Conservation (phyloP, 2,888 invertebrate genomes). For the Ischnura elegans region DNA sequence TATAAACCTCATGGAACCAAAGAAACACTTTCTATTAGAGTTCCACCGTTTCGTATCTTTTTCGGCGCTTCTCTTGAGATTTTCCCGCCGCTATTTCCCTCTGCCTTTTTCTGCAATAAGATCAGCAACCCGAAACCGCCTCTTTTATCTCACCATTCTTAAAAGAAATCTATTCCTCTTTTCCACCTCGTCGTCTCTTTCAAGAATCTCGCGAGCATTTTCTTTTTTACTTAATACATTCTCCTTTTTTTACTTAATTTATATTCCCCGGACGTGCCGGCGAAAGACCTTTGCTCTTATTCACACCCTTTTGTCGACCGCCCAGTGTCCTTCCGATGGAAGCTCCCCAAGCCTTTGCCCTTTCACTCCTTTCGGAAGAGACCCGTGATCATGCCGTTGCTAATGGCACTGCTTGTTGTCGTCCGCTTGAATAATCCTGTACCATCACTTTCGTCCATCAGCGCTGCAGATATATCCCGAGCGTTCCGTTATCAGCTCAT, state of each 20-base stretch:
- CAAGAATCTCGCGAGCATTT: neutral
- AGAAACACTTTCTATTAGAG: neutral
- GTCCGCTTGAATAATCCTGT: too few relatives aligned
- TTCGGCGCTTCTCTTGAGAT: neutral
- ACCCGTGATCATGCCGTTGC: neutral
- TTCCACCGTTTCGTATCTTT: neutral
- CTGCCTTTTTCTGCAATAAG: neutral
- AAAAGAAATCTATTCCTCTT: neutral
- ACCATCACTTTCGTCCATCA: too few relatives aligned
- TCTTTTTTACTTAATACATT: neutral
- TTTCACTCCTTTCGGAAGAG: neutral
- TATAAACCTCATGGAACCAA: neutral
- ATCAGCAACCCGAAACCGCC: conserved; percentile 20
- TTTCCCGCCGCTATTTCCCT: neutral
- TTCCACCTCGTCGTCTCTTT: neutral
- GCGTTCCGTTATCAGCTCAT: too few relatives aligned
- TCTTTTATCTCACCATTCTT: neutral
- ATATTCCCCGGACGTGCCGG: neutral
- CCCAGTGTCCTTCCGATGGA: neutral
- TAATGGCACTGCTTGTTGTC: too few relatives aligned
- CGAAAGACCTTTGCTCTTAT: neutral
- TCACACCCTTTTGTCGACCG: neutral
- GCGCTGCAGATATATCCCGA: too few relatives aligned
- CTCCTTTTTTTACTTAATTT: neutral
- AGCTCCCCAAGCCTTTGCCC: neutral